Conservation (phyloP, 2,888 invertebrate genomes). For the Pyrrhia umbra region DNA sequence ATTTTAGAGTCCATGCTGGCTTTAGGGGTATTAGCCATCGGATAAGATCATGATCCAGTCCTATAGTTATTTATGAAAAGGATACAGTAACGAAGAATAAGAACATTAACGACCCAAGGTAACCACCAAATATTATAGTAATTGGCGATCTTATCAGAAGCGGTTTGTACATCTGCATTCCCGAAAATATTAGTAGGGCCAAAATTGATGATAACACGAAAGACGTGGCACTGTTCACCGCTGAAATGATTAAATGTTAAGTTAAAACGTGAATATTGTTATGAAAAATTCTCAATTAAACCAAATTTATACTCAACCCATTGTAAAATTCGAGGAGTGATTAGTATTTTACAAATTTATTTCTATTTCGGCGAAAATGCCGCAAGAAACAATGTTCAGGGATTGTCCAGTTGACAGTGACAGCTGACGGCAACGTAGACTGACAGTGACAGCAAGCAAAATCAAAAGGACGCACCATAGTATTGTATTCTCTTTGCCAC, state of each 20-base stretch:
- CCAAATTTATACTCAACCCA: constrained; percentile 57
- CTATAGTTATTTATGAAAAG: constrained; percentile 73
- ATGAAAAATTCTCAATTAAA: background rate
- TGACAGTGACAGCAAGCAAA: background rate
- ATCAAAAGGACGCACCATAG: background rate
- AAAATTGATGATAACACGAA: constrained; percentile 94
- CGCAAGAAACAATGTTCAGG: constrained; percentile 23
- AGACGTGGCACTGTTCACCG: constrained; percentile 93
- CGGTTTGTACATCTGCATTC: constrained; percentile 97
- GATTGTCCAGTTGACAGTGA: background rate
- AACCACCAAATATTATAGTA: constrained; percentile 96
- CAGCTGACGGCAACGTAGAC: background rate
- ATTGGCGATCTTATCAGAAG: constrained; percentile 95
- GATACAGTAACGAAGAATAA: constrained; percentile 95
- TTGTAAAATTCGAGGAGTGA: constrained; percentile 27
- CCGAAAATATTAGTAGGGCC: constrained; percentile 95
- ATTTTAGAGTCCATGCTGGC: no score
- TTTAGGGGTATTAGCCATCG: no score
- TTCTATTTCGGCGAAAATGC: constrained; percentile 33
- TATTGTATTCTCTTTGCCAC: background rate
- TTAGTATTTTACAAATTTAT: constrained; percentile 8
- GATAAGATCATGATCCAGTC: no score
- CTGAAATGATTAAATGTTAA: constrained; percentile 84
- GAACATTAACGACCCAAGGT: constrained; percentile 96
- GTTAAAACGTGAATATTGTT: constrained; percentile 13